Evolutionary conservation across 1,140 invertebrate genomes (phyloP).

Genomic region (Mercenaria mercenaria): DNA sequence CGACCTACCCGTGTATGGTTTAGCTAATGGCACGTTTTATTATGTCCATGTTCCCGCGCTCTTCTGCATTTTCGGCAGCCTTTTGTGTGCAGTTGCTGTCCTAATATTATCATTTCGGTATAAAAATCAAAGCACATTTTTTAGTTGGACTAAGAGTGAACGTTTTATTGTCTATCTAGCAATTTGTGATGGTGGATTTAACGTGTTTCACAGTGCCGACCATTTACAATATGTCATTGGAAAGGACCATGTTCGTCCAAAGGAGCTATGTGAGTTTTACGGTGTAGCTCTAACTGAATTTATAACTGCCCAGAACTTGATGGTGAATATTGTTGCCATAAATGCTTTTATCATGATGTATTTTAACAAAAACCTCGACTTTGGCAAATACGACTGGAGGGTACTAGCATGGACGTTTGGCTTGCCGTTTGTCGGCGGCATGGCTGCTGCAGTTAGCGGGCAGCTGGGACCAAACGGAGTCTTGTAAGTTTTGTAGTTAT

Average conservation of each 20-base stretch:
- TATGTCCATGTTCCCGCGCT: slow-evolving; percentile 67
- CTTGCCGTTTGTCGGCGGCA: slow-evolving; percentile 48
- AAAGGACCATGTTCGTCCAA: slow-evolving; percentile 63
- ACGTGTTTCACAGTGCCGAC: slow-evolving; percentile 64
- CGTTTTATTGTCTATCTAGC: slow-evolving; percentile 70
- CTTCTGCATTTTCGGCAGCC: slow-evolving; percentile 64
- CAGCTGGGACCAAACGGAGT: slow-evolving; percentile 65
- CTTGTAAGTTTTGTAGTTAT: slow-evolving; percentile 59
- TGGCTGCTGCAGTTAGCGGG: slow-evolving; percentile 33
- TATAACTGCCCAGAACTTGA: slow-evolving; percentile 66
- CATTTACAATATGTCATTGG: slow-evolving; percentile 67
- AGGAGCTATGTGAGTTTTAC: slow-evolving; percentile 62
- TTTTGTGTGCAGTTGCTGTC: slow-evolving; percentile 46
- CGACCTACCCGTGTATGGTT: slow-evolving; percentile 55
- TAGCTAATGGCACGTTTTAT: slow-evolving; percentile 63
- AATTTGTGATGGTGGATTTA: slow-evolving; percentile 65
- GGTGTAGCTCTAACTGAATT: slow-evolving; percentile 62
- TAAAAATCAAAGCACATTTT: slow-evolving; percentile 54
- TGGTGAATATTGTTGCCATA: slow-evolving; percentile 62
- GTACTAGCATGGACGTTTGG: slow-evolving; percentile 63
- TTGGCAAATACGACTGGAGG: slow-evolving; percentile 63
- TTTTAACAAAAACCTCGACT: slow-evolving; percentile 56
- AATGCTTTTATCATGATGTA: slow-evolving; percentile 70
- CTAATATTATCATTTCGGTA: slow-evolving; percentile 62
- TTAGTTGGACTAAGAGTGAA: slow-evolving; percentile 68